A percentile compares a stretch with the other conserved stretches of the same genome.
Conservation (phyloP, 2,888 invertebrate genomes). For the Allolobophora icterica region DNA sequence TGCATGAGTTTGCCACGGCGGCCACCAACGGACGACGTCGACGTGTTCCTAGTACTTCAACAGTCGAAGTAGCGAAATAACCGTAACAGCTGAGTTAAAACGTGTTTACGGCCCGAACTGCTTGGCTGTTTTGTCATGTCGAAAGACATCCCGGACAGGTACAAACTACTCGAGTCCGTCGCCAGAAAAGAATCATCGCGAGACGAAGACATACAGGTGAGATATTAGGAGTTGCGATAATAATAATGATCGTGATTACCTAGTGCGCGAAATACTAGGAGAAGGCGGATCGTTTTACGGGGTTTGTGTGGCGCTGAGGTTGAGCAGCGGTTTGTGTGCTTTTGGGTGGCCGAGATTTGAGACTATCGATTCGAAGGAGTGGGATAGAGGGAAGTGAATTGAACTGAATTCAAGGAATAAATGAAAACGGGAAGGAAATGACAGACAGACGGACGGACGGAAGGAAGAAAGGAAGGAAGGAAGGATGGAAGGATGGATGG, state of each 20-base stretch:
- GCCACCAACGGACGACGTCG: neutral
- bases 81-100: constrained; percentile 14
- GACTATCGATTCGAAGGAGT: neutral
- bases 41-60: neutral
- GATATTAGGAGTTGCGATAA: neutral
- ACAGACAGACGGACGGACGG: too few relatives aligned
- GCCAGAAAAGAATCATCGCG: neutral
- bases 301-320: neutral
- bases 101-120: neutral
- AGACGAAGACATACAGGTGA: constrained; percentile 17
- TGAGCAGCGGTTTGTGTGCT: neutral
- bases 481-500: too few relatives aligned
- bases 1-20: neutral
- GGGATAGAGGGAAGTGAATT: too few relatives aligned
- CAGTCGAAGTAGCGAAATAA: neutral
- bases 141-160: neutral
- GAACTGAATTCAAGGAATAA: too few relatives aligned
- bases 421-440: too few relatives aligned
- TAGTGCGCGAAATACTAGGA: neutral
- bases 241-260: neutral
- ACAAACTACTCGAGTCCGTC: neutral
- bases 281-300: neutral
- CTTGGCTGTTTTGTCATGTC: neutral
- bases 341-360: neutral
- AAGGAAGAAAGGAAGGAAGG: too few relatives aligned